Base-by-base conservation (phyloP, 1,140 invertebrate species). In the Antheraea mylitta region DNA sequence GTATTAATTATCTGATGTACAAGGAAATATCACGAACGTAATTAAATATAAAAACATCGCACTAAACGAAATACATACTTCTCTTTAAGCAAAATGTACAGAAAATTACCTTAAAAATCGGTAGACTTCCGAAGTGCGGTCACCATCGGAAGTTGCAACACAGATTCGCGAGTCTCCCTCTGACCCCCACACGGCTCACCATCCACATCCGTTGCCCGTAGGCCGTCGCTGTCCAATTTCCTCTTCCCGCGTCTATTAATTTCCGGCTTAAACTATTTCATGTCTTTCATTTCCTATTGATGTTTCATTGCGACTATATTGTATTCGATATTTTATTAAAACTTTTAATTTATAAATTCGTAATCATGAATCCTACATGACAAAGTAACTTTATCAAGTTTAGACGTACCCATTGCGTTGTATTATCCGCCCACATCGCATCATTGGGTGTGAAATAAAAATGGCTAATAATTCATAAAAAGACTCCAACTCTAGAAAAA, bases 231-330 rank as follows among this genome's bases (percentile, higher is more conserved):
- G 77, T 80, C 82, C 84, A 87, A 89, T 88, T 89, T 88, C 87
- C 87, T 89, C 76, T 86, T 85, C 78, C 79, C 83, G 81, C 79
- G 77, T 82, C 76, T 83, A 83, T 84, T 85, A 80, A 88, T 89
- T 89, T 87, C 86, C 86, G 82, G 75, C 75, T 80, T 82, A 77
- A 79, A 81, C 79, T 81, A 82, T 78, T 80, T 74, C 71, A 77
- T 78, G 73, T 81, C 76, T 82, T 82, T 77, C 73, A 82, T 87
- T 87, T 85, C 77, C 76, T 83, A 79, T 75, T 76, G 72, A 72
- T 71, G 66, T 73, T n/a, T 72, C 67, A 64, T 70, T 53, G 45
- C 45, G 13, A 53, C 4, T 53, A 53, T 9, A 53, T 53, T 53
- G 2, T 10, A 13, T 16, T 16, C 2, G 45, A n/a, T n/a, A n/a